A percentile compares a stretch with the other conserved stretches of the same genome.
Evolutionary conservation across 2,113 vertebrate species (phyloP).

Genomic region (Thomomys bottae): DNA sequence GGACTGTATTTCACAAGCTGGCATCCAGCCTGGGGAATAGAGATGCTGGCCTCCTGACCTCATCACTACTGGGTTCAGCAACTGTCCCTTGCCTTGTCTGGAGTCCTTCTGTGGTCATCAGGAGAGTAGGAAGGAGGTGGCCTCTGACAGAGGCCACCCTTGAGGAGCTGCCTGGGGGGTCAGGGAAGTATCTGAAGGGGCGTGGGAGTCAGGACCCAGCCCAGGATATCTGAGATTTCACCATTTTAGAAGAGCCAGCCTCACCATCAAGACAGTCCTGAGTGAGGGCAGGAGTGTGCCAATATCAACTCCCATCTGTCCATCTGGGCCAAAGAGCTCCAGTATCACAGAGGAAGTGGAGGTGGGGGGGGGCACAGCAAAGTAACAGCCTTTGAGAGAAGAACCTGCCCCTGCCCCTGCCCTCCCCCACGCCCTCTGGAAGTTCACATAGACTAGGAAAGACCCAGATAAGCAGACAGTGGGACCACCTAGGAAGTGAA

Average conservation of each 20-base stretch:
- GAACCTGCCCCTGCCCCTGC: slow-evolving; percentile 62
- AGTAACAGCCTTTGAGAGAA: slow-evolving; percentile 59
- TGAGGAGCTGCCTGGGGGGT: not conserved
- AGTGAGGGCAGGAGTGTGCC: slow-evolving; percentile 69
- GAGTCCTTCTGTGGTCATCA: not conserved
- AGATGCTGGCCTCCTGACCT: too few relatives aligned
- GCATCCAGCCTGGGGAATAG: not conserved
- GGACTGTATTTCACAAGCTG: not conserved
- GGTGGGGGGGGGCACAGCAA: slow-evolving; percentile 47
- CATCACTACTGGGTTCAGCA: too few relatives aligned
- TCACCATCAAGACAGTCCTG: slow-evolving; percentile 54
- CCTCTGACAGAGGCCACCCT: not conserved
- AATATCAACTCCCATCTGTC: slow-evolving; percentile 38
- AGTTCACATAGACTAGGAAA: slow-evolving; percentile 71
- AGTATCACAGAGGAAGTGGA: slow-evolving; percentile 72
- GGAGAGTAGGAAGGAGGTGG: not conserved
- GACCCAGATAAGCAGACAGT: slow-evolving; percentile 78
- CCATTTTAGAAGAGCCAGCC: slow-evolving; percentile 28
- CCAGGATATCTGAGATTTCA: not conserved
- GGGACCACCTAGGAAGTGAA: slow-evolving; percentile 70
- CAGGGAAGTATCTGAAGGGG: not conserved
- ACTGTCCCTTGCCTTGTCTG: not conserved
- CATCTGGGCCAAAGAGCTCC: slow-evolving; percentile 69
- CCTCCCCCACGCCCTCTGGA: not conserved
- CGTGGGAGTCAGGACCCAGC: not conserved